Percentiles rank a stretch among this genome's conserved stretches.
phyloP scores from a whole-genome alignment of 2,113 vertebrate genomes.

The Mola mola region DNA sequence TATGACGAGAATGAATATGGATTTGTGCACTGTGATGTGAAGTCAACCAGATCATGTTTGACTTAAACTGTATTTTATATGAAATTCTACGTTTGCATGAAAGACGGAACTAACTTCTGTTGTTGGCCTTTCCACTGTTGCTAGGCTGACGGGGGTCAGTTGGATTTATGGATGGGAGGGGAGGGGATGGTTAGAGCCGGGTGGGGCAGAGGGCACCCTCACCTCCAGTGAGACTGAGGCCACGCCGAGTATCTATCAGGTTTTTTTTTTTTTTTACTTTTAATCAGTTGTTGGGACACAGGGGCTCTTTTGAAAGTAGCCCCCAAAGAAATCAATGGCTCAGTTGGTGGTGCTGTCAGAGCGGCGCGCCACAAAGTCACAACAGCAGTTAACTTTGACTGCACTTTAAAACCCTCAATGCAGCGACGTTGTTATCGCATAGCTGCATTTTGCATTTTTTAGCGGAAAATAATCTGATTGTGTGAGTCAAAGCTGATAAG shows the following conservation, averaged over 20 bases:
- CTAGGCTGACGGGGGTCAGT: conserved; percentile 36
- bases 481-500: no score
- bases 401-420: not conserved
- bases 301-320: not conserved
- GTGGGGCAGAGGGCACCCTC: conserved; percentile 16
- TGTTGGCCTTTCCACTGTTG: not conserved
- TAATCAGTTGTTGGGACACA: not conserved
- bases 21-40: no score
- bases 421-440: no score
- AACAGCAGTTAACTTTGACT: not conserved
- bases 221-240: conserved; percentile 31
- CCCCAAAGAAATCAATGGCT: conserved; percentile 36
- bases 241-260: conserved; percentile 24
- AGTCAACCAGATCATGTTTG: no score
- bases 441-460: no score
- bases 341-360: conserved; percentile 7
- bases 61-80: no score
- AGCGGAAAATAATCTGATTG: no score
- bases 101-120: not conserved
- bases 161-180: not conserved
- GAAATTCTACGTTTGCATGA: no score
- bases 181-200: not conserved
- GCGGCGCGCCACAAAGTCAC: not conserved
- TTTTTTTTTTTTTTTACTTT: no score
- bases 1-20: no score